Evolutionary conservation across 2,888 invertebrate species (phyloP), one percentile per base, ranked within the genome.

Genomic region (Callimorpha dominula): DNA sequence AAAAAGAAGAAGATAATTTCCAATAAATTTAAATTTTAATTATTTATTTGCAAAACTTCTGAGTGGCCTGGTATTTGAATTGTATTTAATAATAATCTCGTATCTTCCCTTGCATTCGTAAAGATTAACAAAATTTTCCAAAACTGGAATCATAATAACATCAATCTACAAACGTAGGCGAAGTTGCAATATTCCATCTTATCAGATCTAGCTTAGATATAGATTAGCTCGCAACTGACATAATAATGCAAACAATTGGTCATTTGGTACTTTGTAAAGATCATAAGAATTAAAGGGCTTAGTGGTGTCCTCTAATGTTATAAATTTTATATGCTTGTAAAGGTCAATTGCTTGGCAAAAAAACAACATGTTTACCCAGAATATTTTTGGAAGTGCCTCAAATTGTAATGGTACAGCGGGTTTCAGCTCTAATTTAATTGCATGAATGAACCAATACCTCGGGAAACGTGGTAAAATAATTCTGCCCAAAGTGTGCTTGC

Each of bases 181-280:
- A 69, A 11, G 46, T 69, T 62, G 40, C 40, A 49, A 69, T 12
- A 69, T 60, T 60, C 46, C 17, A 31, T 60, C 20, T 70, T 69
- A 69, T 69, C 68, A 50, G 62, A 50, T 60, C 31, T 60, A 31
- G 31, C 57, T 60, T 14, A 60, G 62, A 49, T 50, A 40, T 40
- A 40, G n/a, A 31, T 69, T 49, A 63, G 50, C 40, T 57, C 14
- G 4, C 15, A 14, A n/a, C 31, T 60, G 68, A 68, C 17, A 68
- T 60, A 46, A 68, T 31, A 46, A 60, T 60, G 46, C 49, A 68
- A 68, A 68, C 68, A 68, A 60, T 68, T 60, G 57, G 68, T 60
- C 68, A 68, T 60, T 68, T 60, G 3, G 31, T 60, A 60, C 20
- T 7, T 43, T 52, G 42, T 12, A 43, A 54, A 14, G 54, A 31